Percentiles rank a stretch among this genome's conserved stretches.
These are phyloP conservation scores for Eretmochelys imbricata DNA, from an alignment of 2,113 vertebrate species.

Conservation along the genomic window DNA sequence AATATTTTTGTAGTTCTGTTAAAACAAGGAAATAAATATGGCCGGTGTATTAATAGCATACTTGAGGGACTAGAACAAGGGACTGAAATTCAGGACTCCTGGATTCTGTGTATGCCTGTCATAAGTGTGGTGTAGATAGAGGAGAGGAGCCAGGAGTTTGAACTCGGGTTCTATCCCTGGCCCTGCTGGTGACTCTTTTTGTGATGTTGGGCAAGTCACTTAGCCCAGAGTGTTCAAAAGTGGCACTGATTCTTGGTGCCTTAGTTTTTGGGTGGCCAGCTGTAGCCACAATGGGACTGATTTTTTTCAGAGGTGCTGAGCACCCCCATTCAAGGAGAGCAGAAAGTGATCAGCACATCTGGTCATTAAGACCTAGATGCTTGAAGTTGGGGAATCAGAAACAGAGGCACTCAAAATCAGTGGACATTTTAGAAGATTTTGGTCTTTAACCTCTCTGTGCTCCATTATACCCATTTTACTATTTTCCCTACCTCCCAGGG, in stretches of 20 bases:
- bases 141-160: neutral
- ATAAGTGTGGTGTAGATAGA: neutral
- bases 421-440: neutral
- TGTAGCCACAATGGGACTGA: neutral
- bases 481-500: neutral
- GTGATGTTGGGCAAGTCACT: neutral
- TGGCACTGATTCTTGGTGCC: neutral
- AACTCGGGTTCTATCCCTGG: neutral
- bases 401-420: neutral
- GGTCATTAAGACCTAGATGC: neutral
- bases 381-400: neutral
- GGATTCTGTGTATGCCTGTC: neutral
- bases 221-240: neutral
- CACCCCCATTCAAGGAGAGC: neutral
- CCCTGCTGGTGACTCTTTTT: neutral
- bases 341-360: neutral
- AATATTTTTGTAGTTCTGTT: neutral
- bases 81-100: neutral
- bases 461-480: neutral
- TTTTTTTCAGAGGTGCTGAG: neutral
- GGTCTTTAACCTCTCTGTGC: neutral
- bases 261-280: accelerated
- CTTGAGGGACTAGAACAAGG: neutral
- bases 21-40: slow-evolving; percentile 15
- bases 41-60: neutral